Percentiles rank a stretch among this genome's conserved stretches.
Conservation (phyloP, 2,113 vertebrate species). For the Ochotona princeps region DNA sequence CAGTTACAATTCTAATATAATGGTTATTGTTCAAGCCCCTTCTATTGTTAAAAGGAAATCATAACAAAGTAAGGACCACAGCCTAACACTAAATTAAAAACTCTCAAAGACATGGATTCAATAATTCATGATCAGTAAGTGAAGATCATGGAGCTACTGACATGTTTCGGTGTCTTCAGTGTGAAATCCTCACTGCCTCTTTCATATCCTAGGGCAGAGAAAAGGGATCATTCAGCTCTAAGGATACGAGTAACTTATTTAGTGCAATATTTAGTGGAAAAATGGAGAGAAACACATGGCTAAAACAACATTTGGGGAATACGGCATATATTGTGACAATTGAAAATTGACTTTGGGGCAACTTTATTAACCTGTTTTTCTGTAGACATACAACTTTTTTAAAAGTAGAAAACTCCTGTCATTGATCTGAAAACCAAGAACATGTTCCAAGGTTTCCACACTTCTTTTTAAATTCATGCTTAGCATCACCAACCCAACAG, state of each 20-base stretch:
- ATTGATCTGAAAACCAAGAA: not conserved
- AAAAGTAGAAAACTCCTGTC: not conserved
- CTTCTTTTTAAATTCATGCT: not conserved
- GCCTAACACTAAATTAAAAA: constrained; percentile 15
- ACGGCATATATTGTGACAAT: not conserved
- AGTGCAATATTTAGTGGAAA: not conserved
- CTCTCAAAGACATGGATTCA: constrained; percentile 33
- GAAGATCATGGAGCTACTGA: not conserved
- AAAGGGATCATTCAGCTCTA: not conserved
- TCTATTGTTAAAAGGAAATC: not conserved
- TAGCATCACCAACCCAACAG: not conserved
- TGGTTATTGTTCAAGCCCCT: too few relatives aligned
- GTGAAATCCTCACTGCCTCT: not conserved
- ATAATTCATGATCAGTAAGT: not conserved
- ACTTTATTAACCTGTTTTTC: not conserved
- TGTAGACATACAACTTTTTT: not conserved
- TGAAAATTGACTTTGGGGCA: not conserved
- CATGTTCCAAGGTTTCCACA: not conserved
- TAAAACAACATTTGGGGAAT: not conserved
- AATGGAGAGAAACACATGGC: not conserved
- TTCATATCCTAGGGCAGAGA: not conserved
- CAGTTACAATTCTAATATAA: too few relatives aligned
- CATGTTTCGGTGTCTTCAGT: not conserved
- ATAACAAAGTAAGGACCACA: not conserved
- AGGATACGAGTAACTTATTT: not conserved